These are phyloP conservation scores for Siderastrea radians DNA, from an alignment of 92 coral and sea anemone genomes.

Conservation along the genomic window DNA sequence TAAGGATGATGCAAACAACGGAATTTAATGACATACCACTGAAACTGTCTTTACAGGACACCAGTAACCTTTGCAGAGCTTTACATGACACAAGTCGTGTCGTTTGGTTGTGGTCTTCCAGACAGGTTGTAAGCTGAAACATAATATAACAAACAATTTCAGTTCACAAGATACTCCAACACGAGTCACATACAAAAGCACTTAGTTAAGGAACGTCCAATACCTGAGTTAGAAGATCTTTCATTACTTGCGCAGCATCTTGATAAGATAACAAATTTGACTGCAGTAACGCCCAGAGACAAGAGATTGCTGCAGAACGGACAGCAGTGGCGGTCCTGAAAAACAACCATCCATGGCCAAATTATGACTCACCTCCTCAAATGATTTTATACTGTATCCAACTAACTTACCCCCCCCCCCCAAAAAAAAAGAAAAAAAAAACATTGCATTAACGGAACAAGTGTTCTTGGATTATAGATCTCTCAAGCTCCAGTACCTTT, in stretches of 20 bases:
- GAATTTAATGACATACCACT: conserved; percentile 59
- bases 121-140: conserved; percentile 82
- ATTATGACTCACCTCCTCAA: neutral
- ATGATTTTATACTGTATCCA: neutral
- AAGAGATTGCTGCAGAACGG: conserved; percentile 97
- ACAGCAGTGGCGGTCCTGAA: conserved; percentile 94
- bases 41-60: conserved; percentile 88
- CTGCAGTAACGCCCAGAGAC: conserved; percentile 96
- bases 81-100: conserved; percentile 93
- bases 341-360: neutral
- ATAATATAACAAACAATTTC: neutral
- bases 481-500: too few species aligned
- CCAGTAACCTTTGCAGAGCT: conserved; percentile 88
- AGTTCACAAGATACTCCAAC: neutral
- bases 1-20: neutral
- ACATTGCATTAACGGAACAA: too few species aligned
- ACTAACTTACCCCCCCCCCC: too few species aligned
- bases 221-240: conserved; percentile 97
- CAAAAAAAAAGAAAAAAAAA: too few species aligned
- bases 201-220: neutral
- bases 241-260: conserved; percentile 77
- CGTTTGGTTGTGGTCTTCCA: conserved; percentile 94
- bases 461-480: too few species aligned
- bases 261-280: conserved; percentile 74
- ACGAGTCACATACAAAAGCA: neutral